Conservation (phyloP, 1,140 invertebrate genomes). For the Calycopis cecrops region DNA sequence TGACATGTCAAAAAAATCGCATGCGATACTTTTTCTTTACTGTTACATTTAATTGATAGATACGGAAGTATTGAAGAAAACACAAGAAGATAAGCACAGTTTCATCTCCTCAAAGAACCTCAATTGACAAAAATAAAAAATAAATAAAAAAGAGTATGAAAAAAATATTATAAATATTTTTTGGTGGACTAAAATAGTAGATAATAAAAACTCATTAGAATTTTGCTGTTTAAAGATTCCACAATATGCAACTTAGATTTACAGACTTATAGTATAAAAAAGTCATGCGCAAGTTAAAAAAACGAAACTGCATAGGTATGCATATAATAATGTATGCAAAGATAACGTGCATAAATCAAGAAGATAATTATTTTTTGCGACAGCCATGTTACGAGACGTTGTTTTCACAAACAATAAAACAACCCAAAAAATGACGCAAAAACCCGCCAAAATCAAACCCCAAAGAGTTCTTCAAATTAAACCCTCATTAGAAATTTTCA, state of each 20-base stretch:
- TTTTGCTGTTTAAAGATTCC: no score
- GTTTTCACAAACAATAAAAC: slow-evolving; percentile 64
- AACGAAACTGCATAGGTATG: background rate
- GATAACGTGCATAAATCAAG: slow-evolving; percentile 63
- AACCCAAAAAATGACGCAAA: slow-evolving; percentile 39
- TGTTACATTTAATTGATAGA: background rate
- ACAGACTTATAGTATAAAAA: no score
- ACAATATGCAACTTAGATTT: no score
- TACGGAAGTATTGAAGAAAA: slow-evolving; percentile 17
- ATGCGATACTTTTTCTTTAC: slow-evolving; percentile 21
- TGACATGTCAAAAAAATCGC: slow-evolving; percentile 44
- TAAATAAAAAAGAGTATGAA: no score
- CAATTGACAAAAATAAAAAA: no score
- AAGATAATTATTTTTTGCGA: slow-evolving; percentile 69
- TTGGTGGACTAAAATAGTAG: no score
- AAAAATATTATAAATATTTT: no score
- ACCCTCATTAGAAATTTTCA: slow-evolving; percentile 69
- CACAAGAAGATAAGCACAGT: no score
- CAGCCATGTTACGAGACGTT: slow-evolving; percentile 68
- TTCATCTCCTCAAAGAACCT: slow-evolving; percentile 18
- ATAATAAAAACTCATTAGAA: no score
- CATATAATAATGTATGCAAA: slow-evolving; percentile 36
- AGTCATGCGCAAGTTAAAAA: no score
- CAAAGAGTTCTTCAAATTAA: slow-evolving; percentile 73
- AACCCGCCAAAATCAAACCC: slow-evolving; percentile 62